Conservation (phyloP, 2,888 invertebrate species). For the Leptinotarsa tumamoca region DNA sequence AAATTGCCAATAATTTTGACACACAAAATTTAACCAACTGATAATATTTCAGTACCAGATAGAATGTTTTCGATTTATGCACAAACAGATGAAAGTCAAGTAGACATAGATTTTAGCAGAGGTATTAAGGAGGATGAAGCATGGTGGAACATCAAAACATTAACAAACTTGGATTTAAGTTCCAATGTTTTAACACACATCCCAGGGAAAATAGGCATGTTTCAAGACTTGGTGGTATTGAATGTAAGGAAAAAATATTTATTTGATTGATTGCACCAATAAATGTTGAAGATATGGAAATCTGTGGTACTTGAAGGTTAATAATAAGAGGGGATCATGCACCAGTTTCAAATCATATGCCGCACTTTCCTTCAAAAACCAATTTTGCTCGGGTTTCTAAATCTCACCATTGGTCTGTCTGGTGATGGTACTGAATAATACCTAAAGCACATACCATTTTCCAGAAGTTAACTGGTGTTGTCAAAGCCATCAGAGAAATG, state of each 20-base stretch:
- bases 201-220: conserved; percentile 74
- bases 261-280: neutral
- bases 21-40: conserved; percentile 14
- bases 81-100: conserved; percentile 72
- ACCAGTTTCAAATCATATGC: no score
- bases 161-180: conserved; percentile 83
- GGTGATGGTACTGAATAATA: no score
- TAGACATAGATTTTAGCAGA: conserved; percentile 71
- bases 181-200: conserved; percentile 77
- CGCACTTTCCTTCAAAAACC: no score
- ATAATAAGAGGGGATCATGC: no score
- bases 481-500: no score
- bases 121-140: conserved; percentile 68
- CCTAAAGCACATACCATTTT: no score
- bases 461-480: no score
- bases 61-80: conserved; percentile 82
- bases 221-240: conserved; percentile 76
- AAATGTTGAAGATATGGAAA: neutral
- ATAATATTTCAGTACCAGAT: conserved; percentile 73
- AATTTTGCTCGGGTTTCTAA: no score
- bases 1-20: neutral
- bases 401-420: no score
- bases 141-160: conserved; percentile 88
- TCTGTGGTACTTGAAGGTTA: no score
- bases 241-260: conserved; percentile 70